These are phyloP conservation scores for Halictus quadricinctus DNA, from an alignment of 2,888 invertebrate species.

Conservation along the genomic window DNA sequence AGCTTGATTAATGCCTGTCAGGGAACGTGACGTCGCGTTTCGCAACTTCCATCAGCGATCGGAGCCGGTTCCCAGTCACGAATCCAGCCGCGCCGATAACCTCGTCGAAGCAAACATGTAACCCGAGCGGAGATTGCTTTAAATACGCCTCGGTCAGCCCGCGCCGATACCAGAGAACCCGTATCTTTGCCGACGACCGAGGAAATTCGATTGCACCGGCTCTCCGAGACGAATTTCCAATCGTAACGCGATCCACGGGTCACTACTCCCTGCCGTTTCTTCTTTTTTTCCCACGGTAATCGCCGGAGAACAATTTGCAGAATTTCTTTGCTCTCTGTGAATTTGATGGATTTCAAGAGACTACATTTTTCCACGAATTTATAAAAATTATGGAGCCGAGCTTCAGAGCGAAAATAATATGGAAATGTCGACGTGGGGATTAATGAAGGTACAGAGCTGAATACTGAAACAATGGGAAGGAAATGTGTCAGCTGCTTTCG, in stretches of 20 bases:
- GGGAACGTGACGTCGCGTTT: slow-evolving; percentile 30
- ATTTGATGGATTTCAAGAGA: not conserved
- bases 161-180: not conserved
- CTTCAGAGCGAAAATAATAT: not conserved
- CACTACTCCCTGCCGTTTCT: not conserved
- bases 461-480: not conserved
- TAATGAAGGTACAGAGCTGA: not conserved
- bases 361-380: not conserved
- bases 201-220: not conserved
- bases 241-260: not conserved
- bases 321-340: not conserved
- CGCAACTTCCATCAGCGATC: slow-evolving; percentile 33
- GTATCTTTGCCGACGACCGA: not conserved
- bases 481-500: not conserved
- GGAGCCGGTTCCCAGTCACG: slow-evolving; percentile 36
- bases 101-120: slow-evolving; percentile 37
- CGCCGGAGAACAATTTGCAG: not conserved
- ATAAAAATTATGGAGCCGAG: not conserved
- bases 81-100: slow-evolving; percentile 49
- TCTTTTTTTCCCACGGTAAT: not conserved
- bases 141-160: not conserved
- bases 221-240: not conserved
- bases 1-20: slow-evolving; percentile 29
- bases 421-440: not conserved
- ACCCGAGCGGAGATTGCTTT: slow-evolving; percentile 29